Evolutionary conservation across 2,888 invertebrate species (phyloP).

Genomic region (Melipona beecheii): DNA sequence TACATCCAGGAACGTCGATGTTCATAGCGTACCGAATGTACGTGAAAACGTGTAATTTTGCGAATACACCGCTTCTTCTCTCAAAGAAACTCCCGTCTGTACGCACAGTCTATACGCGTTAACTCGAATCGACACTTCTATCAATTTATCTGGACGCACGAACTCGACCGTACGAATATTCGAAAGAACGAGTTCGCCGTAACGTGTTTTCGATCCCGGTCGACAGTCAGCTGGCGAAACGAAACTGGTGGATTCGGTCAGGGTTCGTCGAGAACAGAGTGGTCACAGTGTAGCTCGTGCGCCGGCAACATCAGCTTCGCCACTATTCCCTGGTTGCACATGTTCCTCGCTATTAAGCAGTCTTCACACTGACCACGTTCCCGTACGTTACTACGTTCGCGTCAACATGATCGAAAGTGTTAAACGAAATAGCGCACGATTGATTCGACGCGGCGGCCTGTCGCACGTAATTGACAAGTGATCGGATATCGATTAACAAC

Average conservation of each 20-base stretch:
- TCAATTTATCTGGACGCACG: background rate
- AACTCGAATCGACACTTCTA: slow-evolving; percentile 54
- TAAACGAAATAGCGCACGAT: slow-evolving; percentile 6
- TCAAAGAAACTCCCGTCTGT: slow-evolving; percentile 39
- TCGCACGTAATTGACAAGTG: slow-evolving; percentile 27
- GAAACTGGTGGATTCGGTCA: slow-evolving; percentile 53
- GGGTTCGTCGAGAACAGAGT: slow-evolving; percentile 60
- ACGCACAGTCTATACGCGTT: slow-evolving; percentile 42
- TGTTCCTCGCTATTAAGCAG: slow-evolving; percentile 61
- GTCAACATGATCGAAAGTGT: slow-evolving; percentile 3
- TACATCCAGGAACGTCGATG: slow-evolving; percentile 65
- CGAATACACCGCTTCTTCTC: slow-evolving; percentile 52
- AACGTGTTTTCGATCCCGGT: slow-evolving; percentile 17
- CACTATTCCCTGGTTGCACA: slow-evolving; percentile 64
- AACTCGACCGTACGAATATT: slow-evolving; percentile 17
- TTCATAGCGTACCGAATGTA: slow-evolving; percentile 70
- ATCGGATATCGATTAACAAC: background rate
- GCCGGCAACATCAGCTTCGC: slow-evolving; percentile 61
- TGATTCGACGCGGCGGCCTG: slow-evolving; percentile 29
- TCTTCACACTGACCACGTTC: slow-evolving; percentile 49
- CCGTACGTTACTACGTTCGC: slow-evolving; percentile 2
- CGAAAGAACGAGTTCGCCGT: slow-evolving; percentile 21
- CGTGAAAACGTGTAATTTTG: slow-evolving; percentile 61
- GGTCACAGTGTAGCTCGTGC: slow-evolving; percentile 60
- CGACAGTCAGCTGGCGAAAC: slow-evolving; percentile 41